phyloP scores from a whole-genome alignment of 2,797 vertebrate genomes.

The Oreochromis mossambicus region DNA sequence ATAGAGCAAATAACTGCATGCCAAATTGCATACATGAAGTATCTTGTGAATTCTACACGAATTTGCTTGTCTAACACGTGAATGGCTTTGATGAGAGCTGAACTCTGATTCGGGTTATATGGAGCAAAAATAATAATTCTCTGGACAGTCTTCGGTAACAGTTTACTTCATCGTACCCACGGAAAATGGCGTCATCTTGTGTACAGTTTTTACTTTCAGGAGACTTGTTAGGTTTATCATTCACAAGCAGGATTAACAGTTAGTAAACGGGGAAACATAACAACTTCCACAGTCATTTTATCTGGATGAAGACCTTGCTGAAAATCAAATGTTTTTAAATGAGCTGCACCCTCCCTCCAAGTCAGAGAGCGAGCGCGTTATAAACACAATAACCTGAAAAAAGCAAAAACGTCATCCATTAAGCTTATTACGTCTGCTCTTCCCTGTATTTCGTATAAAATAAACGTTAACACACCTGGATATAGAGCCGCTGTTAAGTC shows the following conservation, averaged over 20 bases:
- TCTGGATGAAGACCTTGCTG: background rate
- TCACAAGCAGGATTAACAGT: background rate
- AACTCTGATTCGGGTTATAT: background rate
- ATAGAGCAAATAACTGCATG: background rate
- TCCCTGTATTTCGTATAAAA: background rate
- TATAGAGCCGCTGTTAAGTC: background rate
- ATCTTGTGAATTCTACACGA: fast-evolving
- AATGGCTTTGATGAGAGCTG: background rate
- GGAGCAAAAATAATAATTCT: background rate
- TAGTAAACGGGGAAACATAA: background rate
- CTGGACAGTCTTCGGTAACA: fast-evolving
- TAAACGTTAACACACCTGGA: background rate
- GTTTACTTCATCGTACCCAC: background rate
- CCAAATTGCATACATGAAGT: background rate
- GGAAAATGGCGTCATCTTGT: background rate
- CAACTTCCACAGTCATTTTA: background rate
- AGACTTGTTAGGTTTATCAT: background rate
- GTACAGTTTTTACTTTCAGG: background rate
- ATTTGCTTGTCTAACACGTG: background rate
- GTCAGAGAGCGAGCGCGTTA: background rate
- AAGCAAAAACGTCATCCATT: fast-evolving
- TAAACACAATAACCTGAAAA: background rate
- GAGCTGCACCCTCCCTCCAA: background rate
- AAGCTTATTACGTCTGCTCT: background rate
- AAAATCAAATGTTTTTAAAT: background rate